Base-by-base conservation (phyloP, 2,888 invertebrate species). In the Polydrusus tereticollis region DNA sequence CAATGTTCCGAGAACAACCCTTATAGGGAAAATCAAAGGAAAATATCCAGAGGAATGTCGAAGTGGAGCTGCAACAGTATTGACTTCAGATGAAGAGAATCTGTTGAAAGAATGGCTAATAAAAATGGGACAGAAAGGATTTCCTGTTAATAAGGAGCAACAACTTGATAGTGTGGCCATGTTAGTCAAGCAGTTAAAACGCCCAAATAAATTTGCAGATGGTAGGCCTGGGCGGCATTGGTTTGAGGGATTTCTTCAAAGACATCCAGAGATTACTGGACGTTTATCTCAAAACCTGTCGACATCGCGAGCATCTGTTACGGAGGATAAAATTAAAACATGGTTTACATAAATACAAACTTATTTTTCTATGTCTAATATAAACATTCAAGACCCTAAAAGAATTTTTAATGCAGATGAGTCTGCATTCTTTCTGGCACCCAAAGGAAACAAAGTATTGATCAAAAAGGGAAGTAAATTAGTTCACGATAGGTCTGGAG, bases 1-100 rank as follows among this genome's bases (percentile, higher is more conserved):
- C 52, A 73, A 69, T 23, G 63, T 75, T 21, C 73, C 73, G 38
- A 45, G 76, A 69, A 74, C 74, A 20, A 76, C 72, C 21, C 50
- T 76, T 26, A 64, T 72, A 52, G 64, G 70, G 16, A 74, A 74
- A 64, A 73, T 73, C 18, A 59, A 72, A 38, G 73, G 73, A 21
- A 73, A 43, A 36, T 74, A 72, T 55, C 68, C 74, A 57, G 63
- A 62, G 62, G 66, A 62, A 38, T 63, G 67, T 55, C 52, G 58
- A 41, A 72, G 65, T 59, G 72, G 72, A 38, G 72, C 69, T 33
- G 8, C 71, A 55, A 55, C 64, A 14, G 45, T 74, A 18, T 52
- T 74, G 50, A 72, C 68, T 47, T 33, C 18, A 23, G 66, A 73
- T 62, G 72, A 70, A 68, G 72, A 76, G 68, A 63, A 64, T 18